phyloP scores from a whole-genome alignment of 2,113 vertebrate species.

The Myanophis thanlyinensis region DNA sequence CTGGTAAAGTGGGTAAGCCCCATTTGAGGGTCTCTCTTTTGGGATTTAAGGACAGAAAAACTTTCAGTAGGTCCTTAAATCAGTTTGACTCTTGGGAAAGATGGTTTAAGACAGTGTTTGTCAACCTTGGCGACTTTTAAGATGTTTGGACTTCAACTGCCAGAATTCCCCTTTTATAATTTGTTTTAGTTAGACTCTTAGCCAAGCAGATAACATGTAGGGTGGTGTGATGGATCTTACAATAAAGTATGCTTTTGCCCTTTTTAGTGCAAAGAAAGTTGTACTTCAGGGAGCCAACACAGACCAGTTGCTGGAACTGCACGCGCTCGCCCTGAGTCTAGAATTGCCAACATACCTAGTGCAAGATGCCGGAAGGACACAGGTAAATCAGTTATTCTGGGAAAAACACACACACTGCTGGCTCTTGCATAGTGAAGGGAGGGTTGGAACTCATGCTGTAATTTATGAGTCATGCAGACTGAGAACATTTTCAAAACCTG shows the following conservation, averaged over 20 bases:
- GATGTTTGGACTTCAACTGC: too few relatives aligned
- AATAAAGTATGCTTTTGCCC: not conserved
- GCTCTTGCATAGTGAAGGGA: not conserved
- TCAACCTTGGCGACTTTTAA: too few relatives aligned
- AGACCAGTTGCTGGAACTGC: slow-evolving; percentile 78
- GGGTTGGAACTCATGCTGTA: not conserved
- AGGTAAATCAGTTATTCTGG: slow-evolving; percentile 62
- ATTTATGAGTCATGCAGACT: not conserved
- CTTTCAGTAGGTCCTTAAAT: not conserved
- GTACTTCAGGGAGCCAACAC: slow-evolving; percentile 78
- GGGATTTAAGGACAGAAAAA: not conserved
- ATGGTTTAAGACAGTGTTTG: too few relatives aligned
- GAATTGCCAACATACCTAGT: slow-evolving; percentile 79
- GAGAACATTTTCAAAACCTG: not conserved
- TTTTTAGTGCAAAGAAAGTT: slow-evolving; percentile 78
- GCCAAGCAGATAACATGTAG: not conserved
- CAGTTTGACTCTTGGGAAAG: not conserved
- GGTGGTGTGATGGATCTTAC: not conserved
- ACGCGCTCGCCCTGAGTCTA: slow-evolving; percentile 79
- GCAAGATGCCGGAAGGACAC: slow-evolving; percentile 80
- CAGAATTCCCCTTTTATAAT: too few relatives aligned
- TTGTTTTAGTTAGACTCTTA: not conserved
- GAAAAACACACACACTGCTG: not conserved
- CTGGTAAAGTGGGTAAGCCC: not conserved
- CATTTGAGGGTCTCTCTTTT: not conserved